phyloP scores from a whole-genome alignment of 2,113 vertebrate species.

The Cheirogaleus medius region DNA sequence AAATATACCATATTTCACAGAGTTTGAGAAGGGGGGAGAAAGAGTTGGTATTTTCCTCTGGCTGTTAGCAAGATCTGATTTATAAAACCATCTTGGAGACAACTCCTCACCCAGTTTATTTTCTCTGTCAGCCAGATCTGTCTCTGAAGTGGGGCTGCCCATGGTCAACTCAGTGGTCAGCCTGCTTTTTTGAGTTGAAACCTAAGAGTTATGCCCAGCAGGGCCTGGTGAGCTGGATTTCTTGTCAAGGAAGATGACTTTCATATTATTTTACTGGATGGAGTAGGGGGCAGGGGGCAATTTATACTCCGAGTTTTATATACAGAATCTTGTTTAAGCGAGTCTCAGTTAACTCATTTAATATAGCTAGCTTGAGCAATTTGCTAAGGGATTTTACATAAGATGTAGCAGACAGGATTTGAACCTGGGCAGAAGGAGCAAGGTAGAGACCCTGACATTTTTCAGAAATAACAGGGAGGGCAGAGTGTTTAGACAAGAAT shows the following conservation, averaged over 20 bases:
- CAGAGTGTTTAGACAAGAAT: not conserved
- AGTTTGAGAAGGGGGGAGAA: not conserved
- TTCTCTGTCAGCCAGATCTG: constrained; percentile 36
- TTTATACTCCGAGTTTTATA: not conserved
- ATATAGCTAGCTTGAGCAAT: not conserved
- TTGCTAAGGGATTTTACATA: not conserved
- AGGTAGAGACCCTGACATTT: not conserved
- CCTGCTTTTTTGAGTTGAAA: not conserved
- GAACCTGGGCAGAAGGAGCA: not conserved
- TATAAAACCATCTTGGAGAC: constrained; percentile 69
- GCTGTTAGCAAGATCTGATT: constrained; percentile 65
- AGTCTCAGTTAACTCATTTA: not conserved
- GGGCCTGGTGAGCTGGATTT: not conserved
- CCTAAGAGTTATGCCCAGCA: constrained; percentile 30
- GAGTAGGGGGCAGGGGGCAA: not conserved
- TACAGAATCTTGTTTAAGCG: not conserved
- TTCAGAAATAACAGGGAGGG: not conserved
- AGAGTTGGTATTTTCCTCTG: constrained; percentile 69
- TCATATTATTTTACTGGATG: not conserved
- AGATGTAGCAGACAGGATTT: not conserved
- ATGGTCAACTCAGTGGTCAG: constrained; percentile 23
- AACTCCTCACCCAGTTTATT: constrained; percentile 31
- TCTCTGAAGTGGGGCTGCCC: constrained; percentile 54
- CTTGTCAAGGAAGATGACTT: constrained; percentile 15
- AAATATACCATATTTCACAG: constrained; percentile 71